These are phyloP conservation scores for Laticauda colubrina DNA, from an alignment of 2,113 vertebrate genomes.

Conservation along the genomic window DNA sequence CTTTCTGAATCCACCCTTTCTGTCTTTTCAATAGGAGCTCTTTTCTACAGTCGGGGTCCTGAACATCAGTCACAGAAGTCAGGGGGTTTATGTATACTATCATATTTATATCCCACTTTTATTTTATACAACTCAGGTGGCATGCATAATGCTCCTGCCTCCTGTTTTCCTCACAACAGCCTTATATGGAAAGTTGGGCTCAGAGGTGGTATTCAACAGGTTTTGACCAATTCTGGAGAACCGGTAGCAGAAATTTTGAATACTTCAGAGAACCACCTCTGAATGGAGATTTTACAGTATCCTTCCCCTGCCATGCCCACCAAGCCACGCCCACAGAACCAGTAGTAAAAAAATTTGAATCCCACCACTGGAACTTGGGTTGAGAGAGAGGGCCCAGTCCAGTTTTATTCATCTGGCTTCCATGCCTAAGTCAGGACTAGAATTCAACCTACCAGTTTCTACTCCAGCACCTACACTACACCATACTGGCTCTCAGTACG, in stretches of 20 bases:
- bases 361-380: background rate
- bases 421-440: background rate
- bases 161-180: background rate
- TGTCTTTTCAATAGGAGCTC: constrained; percentile 31
- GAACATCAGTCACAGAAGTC: constrained; percentile 42
- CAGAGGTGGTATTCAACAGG: background rate
- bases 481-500: background rate
- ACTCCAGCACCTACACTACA: background rate
- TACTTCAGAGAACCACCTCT: too few relatives aligned
- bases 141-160: background rate
- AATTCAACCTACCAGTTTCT: background rate
- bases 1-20: constrained; percentile 46
- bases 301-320: too few relatives aligned
- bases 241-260: too few relatives aligned
- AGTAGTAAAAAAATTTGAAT: too few relatives aligned
- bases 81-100: constrained; percentile 21
- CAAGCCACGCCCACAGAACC: too few relatives aligned
- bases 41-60: constrained; percentile 32
- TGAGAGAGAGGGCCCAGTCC: background rate
- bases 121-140: background rate
- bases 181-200: background rate
- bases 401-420: background rate
- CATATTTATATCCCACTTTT: background rate
- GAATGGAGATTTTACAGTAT: too few relatives aligned
- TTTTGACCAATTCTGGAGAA: too few relatives aligned